Evolutionary conservation across 2,797 vertebrate genomes (phyloP), one percentile per base, ranked within the genome.

Genomic region (Sphaeramia orbicularis): DNA sequence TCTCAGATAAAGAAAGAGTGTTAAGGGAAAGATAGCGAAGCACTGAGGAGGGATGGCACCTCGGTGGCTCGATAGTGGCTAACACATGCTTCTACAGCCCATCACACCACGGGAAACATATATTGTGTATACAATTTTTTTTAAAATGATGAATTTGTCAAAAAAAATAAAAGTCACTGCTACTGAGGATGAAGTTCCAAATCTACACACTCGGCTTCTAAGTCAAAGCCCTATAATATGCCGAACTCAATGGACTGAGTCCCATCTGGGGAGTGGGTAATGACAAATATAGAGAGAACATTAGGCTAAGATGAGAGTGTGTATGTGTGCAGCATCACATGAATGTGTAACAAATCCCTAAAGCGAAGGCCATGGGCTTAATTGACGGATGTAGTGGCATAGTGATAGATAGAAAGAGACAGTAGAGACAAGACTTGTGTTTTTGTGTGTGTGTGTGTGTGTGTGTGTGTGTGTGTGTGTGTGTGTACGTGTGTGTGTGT

Each of bases 1-100:
- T 72, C 48, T 57, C 65, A 79, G 87, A 89, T 90, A 85, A 86
- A 86, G 82, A 71, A 36, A 72, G 65, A 78, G 80, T 37, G 72
- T 66, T 36, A 66, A 71, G 64, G 68, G 57, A 21, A 6, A 80
- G 83, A 88, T 87, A 88, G 80, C 0, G 10, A 35, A 61, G 58
- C 55, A 15, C 68, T 18, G 38, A 11, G 13, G 70, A 73, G 71
- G 71, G 68, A 74, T 15, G 60, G 51, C 53, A 59, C 60, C 57
- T 44, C 30, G 5, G 61, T 36, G 63, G 37, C 36, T 61, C 35
- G 48, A 50, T 35, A 68, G 19, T 10, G 21, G 42, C 40, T 30
- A n/a, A 8, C 38, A 19, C 58, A 49, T 27, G 10, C 53, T 61
- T 14, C 30, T 10, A 47, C 44, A 53, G 54, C 41, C 15, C 37